A percentile compares a stretch with the other conserved stretches of the same genome.
Evolutionary conservation across 2,113 vertebrate genomes (phyloP).

Genomic region (Microcebus murinus): DNA sequence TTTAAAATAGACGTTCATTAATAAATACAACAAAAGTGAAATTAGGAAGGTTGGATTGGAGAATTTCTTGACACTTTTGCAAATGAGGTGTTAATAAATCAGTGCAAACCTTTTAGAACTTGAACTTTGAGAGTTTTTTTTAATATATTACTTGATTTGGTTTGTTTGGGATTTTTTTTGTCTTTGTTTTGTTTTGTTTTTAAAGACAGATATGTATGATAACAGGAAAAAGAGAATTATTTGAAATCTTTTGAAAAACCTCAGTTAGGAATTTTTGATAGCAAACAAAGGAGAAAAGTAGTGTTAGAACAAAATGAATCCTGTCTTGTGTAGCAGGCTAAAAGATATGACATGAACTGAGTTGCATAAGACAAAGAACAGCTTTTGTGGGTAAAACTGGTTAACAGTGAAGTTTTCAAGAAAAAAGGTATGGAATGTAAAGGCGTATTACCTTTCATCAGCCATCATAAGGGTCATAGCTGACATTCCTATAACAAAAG

Average conservation of each 20-base stretch:
- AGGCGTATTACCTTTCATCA: not conserved
- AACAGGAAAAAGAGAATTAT: not conserved
- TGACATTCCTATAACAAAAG: not conserved
- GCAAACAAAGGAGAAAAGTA: conserved; percentile 49
- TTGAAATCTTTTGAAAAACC: not conserved
- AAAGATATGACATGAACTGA: not conserved
- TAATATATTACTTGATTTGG: not conserved
- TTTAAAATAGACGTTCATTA: conserved; percentile 66
- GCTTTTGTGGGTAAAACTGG: not conserved
- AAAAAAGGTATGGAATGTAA: not conserved
- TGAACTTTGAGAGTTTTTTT: not conserved
- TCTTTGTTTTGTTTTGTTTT: conserved; percentile 1
- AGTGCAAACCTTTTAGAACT: not conserved
- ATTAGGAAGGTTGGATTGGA: conserved; percentile 14
- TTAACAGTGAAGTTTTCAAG: not conserved
- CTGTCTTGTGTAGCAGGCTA: not conserved
- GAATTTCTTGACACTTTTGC: conserved; percentile 3
- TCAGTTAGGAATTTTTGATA: conserved; percentile 1
- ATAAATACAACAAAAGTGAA: conserved; percentile 62
- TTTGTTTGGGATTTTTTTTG: not conserved
- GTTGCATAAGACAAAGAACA: not conserved
- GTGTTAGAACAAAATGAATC: not conserved
- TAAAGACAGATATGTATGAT: not conserved
- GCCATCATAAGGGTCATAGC: not conserved
- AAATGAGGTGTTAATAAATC: conserved; percentile 1